Conservation (phyloP, 1,140 invertebrate genomes). For the Apis cerana region DNA sequence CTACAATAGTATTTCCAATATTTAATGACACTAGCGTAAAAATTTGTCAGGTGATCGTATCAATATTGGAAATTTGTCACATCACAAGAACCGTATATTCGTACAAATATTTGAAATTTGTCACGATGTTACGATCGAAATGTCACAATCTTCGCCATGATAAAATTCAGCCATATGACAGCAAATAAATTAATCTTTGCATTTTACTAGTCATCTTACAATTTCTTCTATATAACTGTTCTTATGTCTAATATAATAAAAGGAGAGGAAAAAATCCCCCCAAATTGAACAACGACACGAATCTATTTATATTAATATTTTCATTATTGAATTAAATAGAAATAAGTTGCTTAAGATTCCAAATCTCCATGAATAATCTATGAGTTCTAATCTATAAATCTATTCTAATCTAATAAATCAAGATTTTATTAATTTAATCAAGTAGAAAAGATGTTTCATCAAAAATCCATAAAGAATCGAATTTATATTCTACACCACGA, state of each 20-base stretch:
- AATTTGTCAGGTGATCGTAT: background rate
- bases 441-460: background rate
- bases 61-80: background rate
- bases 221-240: background rate
- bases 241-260: background rate
- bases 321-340: background rate
- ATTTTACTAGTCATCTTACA: background rate
- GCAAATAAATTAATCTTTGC: background rate
- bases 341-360: background rate
- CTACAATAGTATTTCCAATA: too few species aligned
- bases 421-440: background rate
- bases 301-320: background rate
- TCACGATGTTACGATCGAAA: background rate
- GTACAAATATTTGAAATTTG: background rate
- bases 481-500: background rate
- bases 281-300: conserved; percentile 7
- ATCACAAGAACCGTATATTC: background rate
- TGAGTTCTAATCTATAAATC: too few species aligned
- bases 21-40: too few species aligned
- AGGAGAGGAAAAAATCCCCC: background rate
- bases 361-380: background rate
- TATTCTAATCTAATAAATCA: background rate
- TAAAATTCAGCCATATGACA: background rate
- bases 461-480: background rate
- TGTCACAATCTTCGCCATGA: background rate